Base-by-base conservation (phyloP, 1,140 invertebrate species). In the Danaus plexippus region DNA sequence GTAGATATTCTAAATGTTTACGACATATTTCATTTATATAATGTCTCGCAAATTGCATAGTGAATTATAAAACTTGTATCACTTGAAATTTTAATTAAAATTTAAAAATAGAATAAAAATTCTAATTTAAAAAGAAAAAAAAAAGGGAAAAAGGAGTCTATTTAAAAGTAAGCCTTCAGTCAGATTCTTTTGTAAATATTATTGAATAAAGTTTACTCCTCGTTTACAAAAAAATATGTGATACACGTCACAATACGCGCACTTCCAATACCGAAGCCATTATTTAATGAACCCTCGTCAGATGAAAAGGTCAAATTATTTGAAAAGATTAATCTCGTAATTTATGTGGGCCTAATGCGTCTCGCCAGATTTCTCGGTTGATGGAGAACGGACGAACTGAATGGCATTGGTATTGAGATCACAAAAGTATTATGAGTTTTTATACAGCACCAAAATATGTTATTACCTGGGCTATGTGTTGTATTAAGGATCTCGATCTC, bases 201-300 rank as follows among this genome's bases (percentile, higher is more conserved):
- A 69, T 70, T 64, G 63, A 70, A 72, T 66, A 61, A 71, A 65
- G 58, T 64, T 64, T 61, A 60, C 57, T 75, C 64, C 53, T 61
- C 74, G 75, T 72, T 78, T 68, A 77, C 77, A 69, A 78, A 71
- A 74, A 73, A 82, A 77, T 77, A 75, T 76, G 64, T 82, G 78
- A 86, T 81, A 79, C 73, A 84, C 80, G 80, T 73, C 69, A 86
- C 83, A 81, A 84, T 84, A 78, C 80, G 75, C 73, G 67, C 71
- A 73, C 67, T 75, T 73, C 74, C 79, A 80, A 86, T 86, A 86
- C 74, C 73, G 70, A 77, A 72, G 77, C 74, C 71, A 83, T 86
- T 86, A 86, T 82, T 86, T 83, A 85, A 86, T 86, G 78, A 85
- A 86, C 81, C 83, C 81, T 86, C 80, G 83, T 85, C 83, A 83